Evolutionary conservation across 2,113 vertebrate species (phyloP), one percentile per base, ranked within the genome.

Genomic region (Laticauda colubrina): DNA sequence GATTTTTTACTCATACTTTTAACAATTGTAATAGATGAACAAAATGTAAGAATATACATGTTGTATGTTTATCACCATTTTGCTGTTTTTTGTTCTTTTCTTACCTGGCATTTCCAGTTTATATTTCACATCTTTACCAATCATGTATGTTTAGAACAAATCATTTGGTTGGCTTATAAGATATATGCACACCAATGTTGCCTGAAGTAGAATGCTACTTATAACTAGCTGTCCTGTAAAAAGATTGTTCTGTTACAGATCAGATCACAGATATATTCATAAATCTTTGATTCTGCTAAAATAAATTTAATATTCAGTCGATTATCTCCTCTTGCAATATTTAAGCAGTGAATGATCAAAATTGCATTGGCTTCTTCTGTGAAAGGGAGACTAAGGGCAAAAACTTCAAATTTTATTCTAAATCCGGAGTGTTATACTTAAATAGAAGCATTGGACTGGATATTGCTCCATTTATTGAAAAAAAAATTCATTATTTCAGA

Each of bases 1-100:
- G 97, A 97, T 97, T 95, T 97, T 97, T 96, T 91, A 39, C 97
- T 97, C 95, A 94, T 85, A 69, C 64, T 69, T 69, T 69, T 97
- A 96, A 95, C 94, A 95, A 59, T 95, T 97, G 91, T 95, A 96
- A 91, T 64, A 95, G 90, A 93, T 96, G 93, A 96, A 94, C 96
- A 94, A 95, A 95, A 93, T 97, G 96, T 94, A 96, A 75, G 53
- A 85, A 96, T 95, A 94, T 89, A 95, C 93, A 93, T 93, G 94
- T 90, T 96, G 86, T 90, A 54, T 92, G 64, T 95, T 95, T 92
- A 64, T 91, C 93, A 89, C 24, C 34, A 53, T 88, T 89, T 93
- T 85, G 75, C 91, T 91, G 69, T 51, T 91, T 94, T 96, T 95
- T 92, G 96, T 64, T 95, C 92, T 96, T 61, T 55, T 92, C 34